Evolutionary conservation across 2,113 vertebrate genomes (phyloP).

Genomic region (Accipiter virgatus): DNA sequence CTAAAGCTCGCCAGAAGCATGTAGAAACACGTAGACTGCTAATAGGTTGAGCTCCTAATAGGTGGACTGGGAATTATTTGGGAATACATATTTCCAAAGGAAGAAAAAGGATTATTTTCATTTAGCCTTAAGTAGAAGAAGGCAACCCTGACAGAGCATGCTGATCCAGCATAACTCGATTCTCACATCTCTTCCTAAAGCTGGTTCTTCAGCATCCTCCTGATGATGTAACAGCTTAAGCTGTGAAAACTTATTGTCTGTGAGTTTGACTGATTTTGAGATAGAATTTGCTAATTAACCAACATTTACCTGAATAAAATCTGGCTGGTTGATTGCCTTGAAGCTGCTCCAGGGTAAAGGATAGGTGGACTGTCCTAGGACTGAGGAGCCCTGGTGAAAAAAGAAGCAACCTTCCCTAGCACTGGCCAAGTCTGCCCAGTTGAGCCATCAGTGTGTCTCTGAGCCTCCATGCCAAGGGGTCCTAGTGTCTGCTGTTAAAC

Average conservation of each 20-base stretch:
- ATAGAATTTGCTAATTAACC: background rate
- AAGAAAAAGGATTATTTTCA: conserved; percentile 8
- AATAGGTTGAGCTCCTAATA: conserved; percentile 51
- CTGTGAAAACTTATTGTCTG: background rate
- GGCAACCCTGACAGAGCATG: background rate
- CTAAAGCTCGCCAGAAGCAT: conserved; percentile 47
- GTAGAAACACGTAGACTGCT: conserved; percentile 16
- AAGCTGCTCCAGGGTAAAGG: background rate
- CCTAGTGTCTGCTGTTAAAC: background rate
- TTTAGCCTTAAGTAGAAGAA: background rate
- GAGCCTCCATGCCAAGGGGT: background rate
- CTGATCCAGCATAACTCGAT: background rate
- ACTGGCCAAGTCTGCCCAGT: background rate
- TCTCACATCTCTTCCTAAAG: background rate
- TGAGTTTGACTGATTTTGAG: background rate
- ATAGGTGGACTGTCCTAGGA: background rate
- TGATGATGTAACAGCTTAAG: background rate
- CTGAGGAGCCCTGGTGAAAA: background rate
- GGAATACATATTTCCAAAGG: conserved; percentile 11
- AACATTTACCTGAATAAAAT: background rate
- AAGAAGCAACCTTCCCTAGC: background rate
- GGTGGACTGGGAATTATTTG: conserved; percentile 43
- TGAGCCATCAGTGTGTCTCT: background rate
- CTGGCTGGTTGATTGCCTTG: background rate
- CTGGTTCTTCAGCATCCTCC: background rate